phyloP scores from a whole-genome alignment of 2,113 vertebrate genomes.

The Brachirus orientalis region DNA sequence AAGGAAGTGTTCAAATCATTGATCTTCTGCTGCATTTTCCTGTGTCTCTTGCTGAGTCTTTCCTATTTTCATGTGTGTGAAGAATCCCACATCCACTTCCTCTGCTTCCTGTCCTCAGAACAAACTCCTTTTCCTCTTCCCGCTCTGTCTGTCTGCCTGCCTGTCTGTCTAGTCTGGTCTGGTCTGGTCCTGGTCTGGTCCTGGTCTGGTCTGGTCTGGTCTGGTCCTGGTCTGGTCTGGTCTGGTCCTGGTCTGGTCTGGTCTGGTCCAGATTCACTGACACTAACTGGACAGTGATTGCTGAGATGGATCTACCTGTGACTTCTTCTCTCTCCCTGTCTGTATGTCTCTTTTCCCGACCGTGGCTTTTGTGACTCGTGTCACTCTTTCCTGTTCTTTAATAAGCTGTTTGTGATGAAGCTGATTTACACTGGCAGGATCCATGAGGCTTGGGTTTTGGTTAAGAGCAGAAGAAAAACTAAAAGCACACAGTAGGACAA shows the following conservation, averaged over 20 bases:
- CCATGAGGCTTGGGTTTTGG: no score
- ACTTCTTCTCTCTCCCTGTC: constrained; percentile 22
- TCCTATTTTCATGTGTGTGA: constrained; percentile 1
- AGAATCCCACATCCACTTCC: constrained; percentile 60
- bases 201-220: constrained; percentile 48
- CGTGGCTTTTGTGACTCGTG: constrained; percentile 10
- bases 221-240: constrained; percentile 47
- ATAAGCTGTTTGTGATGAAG: no score
- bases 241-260: constrained; percentile 51
- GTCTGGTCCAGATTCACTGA: constrained; percentile 46
- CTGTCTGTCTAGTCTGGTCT: constrained; percentile 50
- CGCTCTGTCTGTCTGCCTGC: constrained; percentile 35
- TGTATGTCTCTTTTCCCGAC: no score
- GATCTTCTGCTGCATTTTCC: background rate
- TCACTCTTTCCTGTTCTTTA: constrained; percentile 20
- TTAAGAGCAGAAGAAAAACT: no score
- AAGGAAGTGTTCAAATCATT: background rate
- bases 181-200: constrained; percentile 46
- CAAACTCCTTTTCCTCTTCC: constrained; percentile 53
- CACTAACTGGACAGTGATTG: constrained; percentile 55
- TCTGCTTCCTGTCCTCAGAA: constrained; percentile 56
- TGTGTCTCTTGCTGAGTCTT: constrained; percentile 31
- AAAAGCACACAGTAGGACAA: no score
- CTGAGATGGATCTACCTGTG: constrained; percentile 37
- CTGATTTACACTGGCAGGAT: no score